Conservation (phyloP, 1,140 invertebrate species). For the Neotoxoptera formosana region DNA sequence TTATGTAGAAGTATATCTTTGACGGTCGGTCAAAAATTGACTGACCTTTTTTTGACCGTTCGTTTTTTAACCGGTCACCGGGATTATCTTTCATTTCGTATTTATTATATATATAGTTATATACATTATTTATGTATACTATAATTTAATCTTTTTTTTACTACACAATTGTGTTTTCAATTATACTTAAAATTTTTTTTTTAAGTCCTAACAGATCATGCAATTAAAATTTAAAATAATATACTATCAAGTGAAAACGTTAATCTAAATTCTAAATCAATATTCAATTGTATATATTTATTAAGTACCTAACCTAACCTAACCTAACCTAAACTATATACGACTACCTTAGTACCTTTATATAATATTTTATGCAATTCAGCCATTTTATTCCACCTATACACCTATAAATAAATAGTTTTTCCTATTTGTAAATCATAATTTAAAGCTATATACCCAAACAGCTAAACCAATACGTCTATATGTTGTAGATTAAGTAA, state of each 20-base stretch:
- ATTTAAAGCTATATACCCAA: too few species aligned
- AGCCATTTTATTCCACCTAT: neutral
- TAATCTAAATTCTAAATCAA: neutral
- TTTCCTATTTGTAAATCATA: neutral
- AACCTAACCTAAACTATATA: neutral
- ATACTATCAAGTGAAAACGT: neutral
- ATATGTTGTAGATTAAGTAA: too few species aligned
- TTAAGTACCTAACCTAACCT: neutral
- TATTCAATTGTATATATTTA: neutral
- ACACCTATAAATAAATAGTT: neutral
- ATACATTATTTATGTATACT: neutral
- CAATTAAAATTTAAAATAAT: neutral
- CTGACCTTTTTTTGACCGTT: slow-evolving; percentile 10
- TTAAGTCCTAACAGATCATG: neutral
- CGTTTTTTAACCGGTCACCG: neutral
- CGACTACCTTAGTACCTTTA: neutral
- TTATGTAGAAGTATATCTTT: neutral
- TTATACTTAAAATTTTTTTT: neutral
- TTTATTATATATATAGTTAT: neutral
- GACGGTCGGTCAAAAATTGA: neutral
- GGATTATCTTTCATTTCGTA: neutral
- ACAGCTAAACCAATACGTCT: neutral
- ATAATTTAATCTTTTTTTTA: neutral
- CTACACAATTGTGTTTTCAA: neutral
- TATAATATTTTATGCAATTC: neutral